phyloP scores from a whole-genome alignment of 2,113 vertebrate species.

The Stomatorhinus ivindoensis region DNA sequence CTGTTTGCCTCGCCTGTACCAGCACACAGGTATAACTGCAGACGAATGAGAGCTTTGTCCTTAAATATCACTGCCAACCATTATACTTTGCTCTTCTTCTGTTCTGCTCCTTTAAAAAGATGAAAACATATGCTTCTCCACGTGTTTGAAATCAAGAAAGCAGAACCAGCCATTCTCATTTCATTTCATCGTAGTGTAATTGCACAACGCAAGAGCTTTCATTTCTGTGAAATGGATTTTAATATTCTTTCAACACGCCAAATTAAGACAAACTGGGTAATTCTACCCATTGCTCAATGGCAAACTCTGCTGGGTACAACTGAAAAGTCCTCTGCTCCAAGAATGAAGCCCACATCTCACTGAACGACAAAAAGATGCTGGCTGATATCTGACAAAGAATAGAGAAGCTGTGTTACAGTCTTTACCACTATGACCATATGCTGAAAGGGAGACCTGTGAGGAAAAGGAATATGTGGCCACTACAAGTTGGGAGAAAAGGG shows the following conservation, averaged over 20 bases:
- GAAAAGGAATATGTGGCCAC: not conserved
- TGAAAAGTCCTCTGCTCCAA: not conserved
- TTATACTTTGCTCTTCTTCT: conserved; percentile 43
- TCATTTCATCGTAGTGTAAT: conserved; percentile 34
- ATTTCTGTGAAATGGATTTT: conserved; percentile 37
- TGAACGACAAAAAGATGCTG: not conserved
- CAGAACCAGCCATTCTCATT: conserved; percentile 25
- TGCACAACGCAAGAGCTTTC: conserved; percentile 24
- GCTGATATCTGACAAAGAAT: not conserved
- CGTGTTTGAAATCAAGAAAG: conserved; percentile 22
- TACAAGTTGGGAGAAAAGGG: not conserved
- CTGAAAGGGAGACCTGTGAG: not conserved
- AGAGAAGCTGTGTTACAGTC: not conserved
- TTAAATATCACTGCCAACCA: conserved; percentile 46
- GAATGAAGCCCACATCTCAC: not conserved
- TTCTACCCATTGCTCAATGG: not conserved
- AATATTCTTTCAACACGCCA: conserved; percentile 35
- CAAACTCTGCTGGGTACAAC: not conserved
- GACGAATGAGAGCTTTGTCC: conserved; percentile 44
- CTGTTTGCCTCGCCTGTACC: conserved; percentile 30
- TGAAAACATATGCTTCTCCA: conserved; percentile 33
- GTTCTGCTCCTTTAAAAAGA: conserved; percentile 42
- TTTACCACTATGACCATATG: not conserved
- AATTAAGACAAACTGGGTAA: not conserved
- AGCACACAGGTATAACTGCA: conserved; percentile 43